Conservation (phyloP, 2,888 invertebrate genomes). For the Lasioglossum leucozonium region DNA sequence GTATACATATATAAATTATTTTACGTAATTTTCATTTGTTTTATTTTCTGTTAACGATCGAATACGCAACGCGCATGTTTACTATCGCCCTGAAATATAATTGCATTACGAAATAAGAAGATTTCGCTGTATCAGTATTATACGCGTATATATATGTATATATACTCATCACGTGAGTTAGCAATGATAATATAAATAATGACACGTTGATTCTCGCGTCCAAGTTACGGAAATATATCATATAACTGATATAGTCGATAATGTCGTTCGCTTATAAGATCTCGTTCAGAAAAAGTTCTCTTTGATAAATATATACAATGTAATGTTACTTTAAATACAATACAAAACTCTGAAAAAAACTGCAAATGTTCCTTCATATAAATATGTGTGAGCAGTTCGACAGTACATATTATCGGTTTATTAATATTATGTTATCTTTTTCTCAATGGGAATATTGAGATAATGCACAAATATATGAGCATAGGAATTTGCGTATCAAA, state of each 20-base stretch:
- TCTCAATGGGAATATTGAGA: conserved; percentile 36
- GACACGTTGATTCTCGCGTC: background rate
- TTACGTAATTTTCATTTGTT: conserved; percentile 77
- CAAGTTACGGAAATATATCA: conserved; percentile 11
- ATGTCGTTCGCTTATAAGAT: conserved; percentile 3
- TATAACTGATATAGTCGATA: conserved; percentile 7
- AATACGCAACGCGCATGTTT: conserved; percentile 10
- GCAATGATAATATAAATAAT: conserved; percentile 3
- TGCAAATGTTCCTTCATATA: conserved; percentile 23
- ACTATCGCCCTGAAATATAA: conserved; percentile 1
- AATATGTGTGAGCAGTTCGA: background rate
- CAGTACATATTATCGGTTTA: conserved; percentile 48
- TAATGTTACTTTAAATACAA: conserved; percentile 36
- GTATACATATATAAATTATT: conserved; percentile 80
- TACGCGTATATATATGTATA: background rate
- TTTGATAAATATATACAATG: conserved; percentile 6
- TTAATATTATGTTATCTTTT: conserved; percentile 30
- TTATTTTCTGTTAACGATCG: conserved; percentile 63
- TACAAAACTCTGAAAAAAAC: conserved; percentile 28
- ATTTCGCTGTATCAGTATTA: conserved; percentile 40
- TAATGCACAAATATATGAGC: background rate
- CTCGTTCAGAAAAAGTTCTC: conserved; percentile 13
- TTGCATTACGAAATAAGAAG: conserved; percentile 14
- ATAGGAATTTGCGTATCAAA: background rate
- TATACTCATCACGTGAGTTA: conserved; percentile 1